Conservation (phyloP, 2,888 invertebrate species). For the Dicycla oo region DNA sequence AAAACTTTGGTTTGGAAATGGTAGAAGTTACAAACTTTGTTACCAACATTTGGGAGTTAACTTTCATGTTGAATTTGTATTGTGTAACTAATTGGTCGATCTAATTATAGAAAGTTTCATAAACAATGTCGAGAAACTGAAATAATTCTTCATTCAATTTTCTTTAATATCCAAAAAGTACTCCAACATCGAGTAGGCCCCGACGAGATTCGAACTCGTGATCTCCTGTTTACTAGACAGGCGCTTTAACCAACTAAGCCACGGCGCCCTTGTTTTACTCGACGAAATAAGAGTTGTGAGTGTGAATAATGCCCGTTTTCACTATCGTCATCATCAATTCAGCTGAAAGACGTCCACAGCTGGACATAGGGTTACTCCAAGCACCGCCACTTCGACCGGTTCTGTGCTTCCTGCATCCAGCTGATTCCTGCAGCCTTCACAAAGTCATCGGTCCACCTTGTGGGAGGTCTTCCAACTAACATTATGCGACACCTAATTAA, state of each 20-base stretch:
- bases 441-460: no score
- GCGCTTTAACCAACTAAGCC: slow-evolving; percentile 89
- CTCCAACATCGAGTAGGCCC: slow-evolving; percentile 41
- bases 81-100: not conserved
- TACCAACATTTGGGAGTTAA: not conserved
- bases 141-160: not conserved
- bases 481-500: not conserved
- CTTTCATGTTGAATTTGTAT: not conserved
- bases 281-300: slow-evolving; percentile 15
- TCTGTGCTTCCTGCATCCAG: no score
- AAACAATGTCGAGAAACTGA: slow-evolving; percentile 4
- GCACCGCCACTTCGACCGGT: no score
- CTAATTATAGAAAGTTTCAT: not conserved
- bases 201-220: slow-evolving; percentile 85
- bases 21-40: slow-evolving; percentile 49
- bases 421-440: no score
- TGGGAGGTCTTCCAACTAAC: no score
- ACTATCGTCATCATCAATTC: no score
- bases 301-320: not conserved
- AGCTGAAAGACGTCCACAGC: no score
- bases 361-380: no score
- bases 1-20: slow-evolving; percentile 70
- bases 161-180: slow-evolving; percentile 27
- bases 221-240: slow-evolving; percentile 90
- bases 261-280: slow-evolving; percentile 74